A percentile compares a stretch with the other conserved stretches of the same genome.
Evolutionary conservation across 2,888 invertebrate species (phyloP).

Genomic region (Clitarchus hookeri): DNA sequence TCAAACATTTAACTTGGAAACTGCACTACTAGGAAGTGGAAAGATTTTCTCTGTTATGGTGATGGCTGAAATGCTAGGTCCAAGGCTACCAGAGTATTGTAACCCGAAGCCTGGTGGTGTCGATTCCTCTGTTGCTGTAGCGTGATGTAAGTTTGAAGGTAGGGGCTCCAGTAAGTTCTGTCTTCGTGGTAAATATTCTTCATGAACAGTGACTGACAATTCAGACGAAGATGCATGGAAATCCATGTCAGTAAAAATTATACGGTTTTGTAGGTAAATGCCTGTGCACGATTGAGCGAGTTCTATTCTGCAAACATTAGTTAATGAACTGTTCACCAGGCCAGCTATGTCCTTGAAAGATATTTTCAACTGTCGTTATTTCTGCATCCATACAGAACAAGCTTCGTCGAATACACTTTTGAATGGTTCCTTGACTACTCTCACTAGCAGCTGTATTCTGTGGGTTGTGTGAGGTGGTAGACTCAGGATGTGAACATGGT

Average conservation of each 20-base stretch:
- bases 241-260: background rate
- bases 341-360: background rate
- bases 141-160: too few species aligned
- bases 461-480: too few species aligned
- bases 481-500: background rate
- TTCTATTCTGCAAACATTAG: constrained; percentile 27
- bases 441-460: background rate
- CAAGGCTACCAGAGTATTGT: too few species aligned
- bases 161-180: too few species aligned
- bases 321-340: constrained; percentile 18
- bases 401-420: too few species aligned
- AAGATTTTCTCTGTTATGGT: too few species aligned
- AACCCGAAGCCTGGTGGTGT: too few species aligned
- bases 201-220: background rate
- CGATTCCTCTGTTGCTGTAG: too few species aligned
- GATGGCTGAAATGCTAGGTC: too few species aligned
- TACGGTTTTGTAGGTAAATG: background rate
- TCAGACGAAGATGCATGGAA: background rate
- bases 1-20: too few species aligned
- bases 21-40: too few species aligned
- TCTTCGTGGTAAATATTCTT: background rate
- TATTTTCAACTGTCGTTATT: background rate
- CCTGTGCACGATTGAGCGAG: constrained; percentile 10
- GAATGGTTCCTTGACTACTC: too few species aligned
- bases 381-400: background rate